Conservation (phyloP, 2,888 invertebrate genomes). For the Empis stercorea region DNA sequence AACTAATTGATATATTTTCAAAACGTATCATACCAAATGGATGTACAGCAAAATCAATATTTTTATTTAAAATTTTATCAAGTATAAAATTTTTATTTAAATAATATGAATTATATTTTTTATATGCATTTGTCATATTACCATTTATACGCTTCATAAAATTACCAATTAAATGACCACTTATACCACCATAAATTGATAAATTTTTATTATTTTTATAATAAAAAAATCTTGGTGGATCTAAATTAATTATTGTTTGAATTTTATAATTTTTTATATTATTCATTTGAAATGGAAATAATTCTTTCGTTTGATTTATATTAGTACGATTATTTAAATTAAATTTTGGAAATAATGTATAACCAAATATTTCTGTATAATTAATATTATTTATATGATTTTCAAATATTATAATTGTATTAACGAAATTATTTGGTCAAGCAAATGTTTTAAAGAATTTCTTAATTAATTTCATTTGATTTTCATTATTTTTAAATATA, state of each 20-base stretch:
- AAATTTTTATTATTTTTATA: not conserved
- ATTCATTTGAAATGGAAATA: not conserved
- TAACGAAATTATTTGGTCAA: no score
- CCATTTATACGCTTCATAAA: not conserved
- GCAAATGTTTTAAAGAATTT: no score
- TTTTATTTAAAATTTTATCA: not conserved
- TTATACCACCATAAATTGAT: not conserved
- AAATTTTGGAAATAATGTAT: not conserved
- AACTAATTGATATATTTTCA: constrained; percentile 17
- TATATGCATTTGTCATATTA: not conserved
- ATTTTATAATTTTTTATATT: not conserved
- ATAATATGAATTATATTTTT: not conserved
- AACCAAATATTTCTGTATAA: not conserved
- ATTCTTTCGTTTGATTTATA: not conserved
- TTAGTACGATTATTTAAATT: not conserved
- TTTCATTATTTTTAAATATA: no score
- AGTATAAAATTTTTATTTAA: not conserved
- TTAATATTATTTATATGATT: no score
- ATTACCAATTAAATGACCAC: not conserved
- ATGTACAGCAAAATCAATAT: not conserved
- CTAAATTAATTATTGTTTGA: not conserved
- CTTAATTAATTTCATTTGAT: no score
- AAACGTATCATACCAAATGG: not conserved
- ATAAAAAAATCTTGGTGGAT: not conserved
- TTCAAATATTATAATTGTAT: no score